Percentiles rank a stretch among this genome's conserved stretches.
phyloP scores from a whole-genome alignment of 2,797 vertebrate genomes.

The Tokudaia tokunoshimensis region DNA sequence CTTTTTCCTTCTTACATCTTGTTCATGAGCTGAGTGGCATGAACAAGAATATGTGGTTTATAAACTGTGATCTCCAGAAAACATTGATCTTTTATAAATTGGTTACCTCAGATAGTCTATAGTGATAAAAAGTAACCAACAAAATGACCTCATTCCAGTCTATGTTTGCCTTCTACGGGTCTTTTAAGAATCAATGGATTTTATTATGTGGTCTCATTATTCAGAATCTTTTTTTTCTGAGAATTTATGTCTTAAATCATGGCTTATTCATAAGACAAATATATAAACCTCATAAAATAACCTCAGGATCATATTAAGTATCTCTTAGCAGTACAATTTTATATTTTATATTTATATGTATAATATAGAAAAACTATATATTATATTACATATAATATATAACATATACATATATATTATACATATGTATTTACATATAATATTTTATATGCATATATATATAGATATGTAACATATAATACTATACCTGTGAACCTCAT shows the following conservation, averaged over 20 bases:
- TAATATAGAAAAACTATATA: neutral
- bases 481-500: neutral
- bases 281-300: neutral
- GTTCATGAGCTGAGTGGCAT: accelerated
- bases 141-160: neutral
- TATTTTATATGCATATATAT: too few species aligned
- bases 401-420: neutral
- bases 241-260: neutral
- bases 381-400: neutral
- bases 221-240: neutral
- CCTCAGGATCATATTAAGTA: neutral
- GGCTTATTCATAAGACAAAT: neutral
- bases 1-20: neutral
- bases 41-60: neutral
- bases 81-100: neutral
- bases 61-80: neutral
- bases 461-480: neutral
- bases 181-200: neutral
- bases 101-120: neutral
- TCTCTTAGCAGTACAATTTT: neutral
- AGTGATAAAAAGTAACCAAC: neutral
- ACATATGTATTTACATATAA: neutral
- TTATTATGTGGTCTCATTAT: neutral
- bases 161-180: neutral
- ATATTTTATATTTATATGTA: neutral